Evolutionary conservation across 2,888 invertebrate genomes (phyloP).

Genomic region (Cephus rjabovi): DNA sequence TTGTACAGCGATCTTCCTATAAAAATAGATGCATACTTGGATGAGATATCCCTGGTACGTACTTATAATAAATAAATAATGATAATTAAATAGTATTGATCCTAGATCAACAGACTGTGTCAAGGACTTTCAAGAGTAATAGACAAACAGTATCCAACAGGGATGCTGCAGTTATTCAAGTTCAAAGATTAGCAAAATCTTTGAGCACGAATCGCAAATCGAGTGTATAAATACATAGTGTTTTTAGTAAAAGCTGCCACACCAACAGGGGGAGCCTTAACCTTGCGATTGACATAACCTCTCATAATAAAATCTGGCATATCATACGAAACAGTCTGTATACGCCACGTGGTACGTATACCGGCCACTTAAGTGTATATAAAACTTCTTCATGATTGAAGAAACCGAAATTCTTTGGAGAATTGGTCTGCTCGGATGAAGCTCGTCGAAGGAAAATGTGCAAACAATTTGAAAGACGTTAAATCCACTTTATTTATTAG

Average conservation of each 20-base stretch:
- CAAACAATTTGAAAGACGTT: background rate
- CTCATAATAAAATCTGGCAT: background rate
- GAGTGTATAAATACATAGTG: background rate
- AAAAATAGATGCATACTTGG: background rate
- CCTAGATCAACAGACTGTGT: background rate
- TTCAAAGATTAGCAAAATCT: background rate
- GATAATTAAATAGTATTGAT: background rate
- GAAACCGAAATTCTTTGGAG: background rate
- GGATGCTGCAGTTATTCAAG: background rate
- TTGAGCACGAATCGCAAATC: background rate
- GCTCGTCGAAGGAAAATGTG: background rate
- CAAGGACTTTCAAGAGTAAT: background rate
- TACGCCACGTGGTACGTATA: background rate
- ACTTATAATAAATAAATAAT: background rate
- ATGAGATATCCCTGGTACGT: background rate
- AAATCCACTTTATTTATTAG: background rate
- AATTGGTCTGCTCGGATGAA: background rate
- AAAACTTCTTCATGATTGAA: background rate
- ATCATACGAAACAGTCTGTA: background rate
- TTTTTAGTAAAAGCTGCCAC: background rate
- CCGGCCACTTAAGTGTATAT: background rate
- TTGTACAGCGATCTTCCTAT: no score
- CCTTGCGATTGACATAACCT: background rate
- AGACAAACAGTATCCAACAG: background rate
- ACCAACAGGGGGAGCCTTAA: background rate